Evolutionary conservation across 2,113 vertebrate species (phyloP).

Genomic region (Nicator chloris): DNA sequence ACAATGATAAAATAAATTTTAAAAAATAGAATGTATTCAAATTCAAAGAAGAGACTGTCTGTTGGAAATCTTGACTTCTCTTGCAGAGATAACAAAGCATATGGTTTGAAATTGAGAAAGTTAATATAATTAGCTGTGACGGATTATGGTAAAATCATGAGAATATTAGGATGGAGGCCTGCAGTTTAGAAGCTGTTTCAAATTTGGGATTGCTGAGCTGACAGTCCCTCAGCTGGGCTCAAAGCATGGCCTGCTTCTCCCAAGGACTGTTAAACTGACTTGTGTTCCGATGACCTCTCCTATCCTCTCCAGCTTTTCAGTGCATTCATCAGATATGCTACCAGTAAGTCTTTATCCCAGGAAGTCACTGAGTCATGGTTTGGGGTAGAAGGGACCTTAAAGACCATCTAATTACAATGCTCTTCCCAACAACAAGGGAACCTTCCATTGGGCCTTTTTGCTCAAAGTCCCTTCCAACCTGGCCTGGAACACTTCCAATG

Average conservation of each 20-base stretch:
- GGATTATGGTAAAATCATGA: background rate
- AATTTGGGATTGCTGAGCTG: background rate
- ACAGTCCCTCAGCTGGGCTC: background rate
- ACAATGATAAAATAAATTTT: background rate
- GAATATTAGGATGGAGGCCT: background rate
- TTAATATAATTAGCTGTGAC: background rate
- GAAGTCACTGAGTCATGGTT: background rate
- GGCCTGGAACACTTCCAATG: background rate
- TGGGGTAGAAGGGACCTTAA: background rate
- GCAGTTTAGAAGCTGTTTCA: background rate
- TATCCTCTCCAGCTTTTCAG: background rate
- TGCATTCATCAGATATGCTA: background rate
- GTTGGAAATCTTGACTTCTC: slow-evolving; percentile 2
- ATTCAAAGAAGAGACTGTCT: background rate
- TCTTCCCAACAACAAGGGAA: background rate
- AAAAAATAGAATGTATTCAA: background rate
- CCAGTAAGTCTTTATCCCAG: background rate
- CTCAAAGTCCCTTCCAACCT: background rate
- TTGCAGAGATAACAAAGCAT: background rate
- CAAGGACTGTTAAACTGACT: background rate
- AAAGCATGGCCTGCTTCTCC: background rate
- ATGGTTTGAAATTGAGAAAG: background rate
- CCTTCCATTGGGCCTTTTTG: background rate
- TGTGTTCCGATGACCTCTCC: background rate
- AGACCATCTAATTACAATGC: background rate